A percentile compares a stretch with the other conserved stretches of the same genome.
These are phyloP conservation scores for Eupithecia pulchellata DNA, from an alignment of 2,888 invertebrate species.

Conservation along the genomic window DNA sequence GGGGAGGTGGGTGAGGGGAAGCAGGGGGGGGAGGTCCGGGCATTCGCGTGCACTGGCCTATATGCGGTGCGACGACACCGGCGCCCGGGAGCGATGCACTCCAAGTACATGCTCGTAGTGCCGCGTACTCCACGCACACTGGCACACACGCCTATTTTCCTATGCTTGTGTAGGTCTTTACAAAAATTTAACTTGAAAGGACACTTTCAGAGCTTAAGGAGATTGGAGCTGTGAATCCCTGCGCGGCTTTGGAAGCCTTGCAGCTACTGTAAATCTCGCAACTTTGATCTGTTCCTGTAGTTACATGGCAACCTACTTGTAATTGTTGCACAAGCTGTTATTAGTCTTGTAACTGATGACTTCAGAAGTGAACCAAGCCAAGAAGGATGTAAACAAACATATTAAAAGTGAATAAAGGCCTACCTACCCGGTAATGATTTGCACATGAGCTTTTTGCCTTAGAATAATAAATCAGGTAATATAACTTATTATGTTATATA, in stretches of 20 bases:
- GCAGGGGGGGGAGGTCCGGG: conserved; percentile 61
- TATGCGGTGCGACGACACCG: conserved; percentile 85
- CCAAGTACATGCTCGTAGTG: conserved; percentile 74
- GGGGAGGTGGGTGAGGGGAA: conserved; percentile 45
- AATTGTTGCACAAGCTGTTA: conserved; percentile 32
- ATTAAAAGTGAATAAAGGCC: conserved; percentile 24
- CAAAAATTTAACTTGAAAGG: conserved; percentile 69
- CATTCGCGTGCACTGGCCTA: conserved; percentile 85
- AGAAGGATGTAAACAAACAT: conserved; percentile 26
- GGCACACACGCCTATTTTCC: conserved; percentile 75
- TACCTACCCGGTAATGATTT: conserved; percentile 8
- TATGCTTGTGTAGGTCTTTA: conserved; percentile 70
- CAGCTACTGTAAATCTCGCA: conserved; percentile 24
- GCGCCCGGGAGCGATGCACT: conserved; percentile 85
- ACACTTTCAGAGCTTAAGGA: conserved; percentile 67
- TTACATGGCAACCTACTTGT: conserved; percentile 41
- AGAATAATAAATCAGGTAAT: not conserved
- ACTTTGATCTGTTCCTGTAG: conserved; percentile 42
- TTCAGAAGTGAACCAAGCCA: conserved; percentile 29
- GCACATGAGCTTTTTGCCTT: not conserved
- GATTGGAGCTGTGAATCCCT: conserved; percentile 62
- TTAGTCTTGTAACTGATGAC: conserved; percentile 34
- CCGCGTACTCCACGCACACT: conserved; percentile 77
- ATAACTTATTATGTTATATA: not conserved
- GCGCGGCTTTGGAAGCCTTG: conserved; percentile 19